Conservation (phyloP, 2,797 vertebrate species). For the Gymnocypris eckloni region DNA sequence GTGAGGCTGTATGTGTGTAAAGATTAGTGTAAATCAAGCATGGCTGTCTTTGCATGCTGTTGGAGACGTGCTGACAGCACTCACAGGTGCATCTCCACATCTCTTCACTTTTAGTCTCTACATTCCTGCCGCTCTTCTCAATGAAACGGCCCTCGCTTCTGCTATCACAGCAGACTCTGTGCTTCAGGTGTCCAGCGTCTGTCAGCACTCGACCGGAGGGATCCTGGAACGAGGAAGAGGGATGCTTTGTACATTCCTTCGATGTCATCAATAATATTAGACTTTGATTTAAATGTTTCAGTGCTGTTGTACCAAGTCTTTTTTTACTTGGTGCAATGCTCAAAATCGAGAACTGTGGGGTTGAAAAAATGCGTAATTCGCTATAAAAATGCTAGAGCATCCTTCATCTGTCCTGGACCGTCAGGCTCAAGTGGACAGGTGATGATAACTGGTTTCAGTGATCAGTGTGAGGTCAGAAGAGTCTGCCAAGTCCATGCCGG, state of each 20-base stretch:
- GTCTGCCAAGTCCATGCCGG: slow-evolving; percentile 72
- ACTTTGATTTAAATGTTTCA: neutral
- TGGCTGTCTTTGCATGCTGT: slow-evolving; percentile 67
- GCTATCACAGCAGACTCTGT: neutral
- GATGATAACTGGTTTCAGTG: slow-evolving; percentile 79
- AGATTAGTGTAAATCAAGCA: slow-evolving; percentile 74
- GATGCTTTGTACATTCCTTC: slow-evolving; percentile 64
- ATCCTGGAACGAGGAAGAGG: slow-evolving; percentile 29
- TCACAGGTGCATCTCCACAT: slow-evolving; percentile 67
- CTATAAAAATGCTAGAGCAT: slow-evolving; percentile 53
- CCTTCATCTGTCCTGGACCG: slow-evolving; percentile 53
- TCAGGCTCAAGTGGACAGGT: slow-evolving; percentile 72
- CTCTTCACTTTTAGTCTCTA: slow-evolving; percentile 41
- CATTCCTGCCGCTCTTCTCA: slow-evolving; percentile 1
- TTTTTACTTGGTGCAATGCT: too few species aligned
- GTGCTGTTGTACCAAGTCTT: neutral
- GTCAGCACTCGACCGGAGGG: slow-evolving; percentile 27
- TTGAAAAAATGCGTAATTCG: neutral
- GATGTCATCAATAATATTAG: neutral
- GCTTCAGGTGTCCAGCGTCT: slow-evolving; percentile 43
- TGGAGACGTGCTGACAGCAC: slow-evolving; percentile 72
- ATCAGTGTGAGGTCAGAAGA: slow-evolving; percentile 67
- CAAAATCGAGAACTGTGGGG: neutral
- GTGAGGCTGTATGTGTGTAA: slow-evolving; percentile 28
- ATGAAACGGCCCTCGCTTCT: slow-evolving; percentile 12